Evolutionary conservation across 2,797 vertebrate genomes (phyloP).

Genomic region (Sebastiscus tertius): DNA sequence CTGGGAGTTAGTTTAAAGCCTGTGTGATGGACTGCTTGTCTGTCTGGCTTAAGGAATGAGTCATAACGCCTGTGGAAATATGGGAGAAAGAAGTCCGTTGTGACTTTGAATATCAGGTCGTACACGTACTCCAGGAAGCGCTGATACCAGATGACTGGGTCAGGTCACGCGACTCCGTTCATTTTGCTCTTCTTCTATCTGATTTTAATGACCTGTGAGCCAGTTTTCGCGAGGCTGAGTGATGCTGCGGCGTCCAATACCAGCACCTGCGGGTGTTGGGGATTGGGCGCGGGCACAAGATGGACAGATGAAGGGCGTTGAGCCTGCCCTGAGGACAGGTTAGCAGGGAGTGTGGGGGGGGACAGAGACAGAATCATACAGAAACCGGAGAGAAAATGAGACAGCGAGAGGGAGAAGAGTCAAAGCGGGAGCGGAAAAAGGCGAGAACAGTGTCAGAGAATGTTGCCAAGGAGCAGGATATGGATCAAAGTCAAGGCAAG

Average conservation of each 20-base stretch:
- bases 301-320: conserved; percentile 63
- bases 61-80: not conserved
- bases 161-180: conserved; percentile 43
- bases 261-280: conserved; percentile 17
- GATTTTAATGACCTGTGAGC: conserved; percentile 56
- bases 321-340: conserved; percentile 61
- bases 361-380: conserved; percentile 48
- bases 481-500: conserved; percentile 59
- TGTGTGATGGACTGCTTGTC: not conserved
- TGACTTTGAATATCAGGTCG: conserved; percentile 36
- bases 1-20: not conserved
- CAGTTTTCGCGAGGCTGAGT: not conserved
- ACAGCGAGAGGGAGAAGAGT: conserved; percentile 16
- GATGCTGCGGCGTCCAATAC: conserved; percentile 21
- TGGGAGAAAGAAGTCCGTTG: conserved; percentile 1
- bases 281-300: conserved; percentile 23
- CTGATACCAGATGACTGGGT: conserved; percentile 55
- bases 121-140: not conserved
- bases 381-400: conserved; percentile 19
- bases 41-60: not conserved
- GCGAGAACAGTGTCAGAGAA: conserved; percentile 31
- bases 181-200: conserved; percentile 37
- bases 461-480: conserved; percentile 40
- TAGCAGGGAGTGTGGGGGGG: conserved; percentile 19
- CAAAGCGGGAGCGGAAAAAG: conserved; percentile 32